phyloP scores from a whole-genome alignment of 2,888 invertebrate genomes.

The Globia sparganii region DNA sequence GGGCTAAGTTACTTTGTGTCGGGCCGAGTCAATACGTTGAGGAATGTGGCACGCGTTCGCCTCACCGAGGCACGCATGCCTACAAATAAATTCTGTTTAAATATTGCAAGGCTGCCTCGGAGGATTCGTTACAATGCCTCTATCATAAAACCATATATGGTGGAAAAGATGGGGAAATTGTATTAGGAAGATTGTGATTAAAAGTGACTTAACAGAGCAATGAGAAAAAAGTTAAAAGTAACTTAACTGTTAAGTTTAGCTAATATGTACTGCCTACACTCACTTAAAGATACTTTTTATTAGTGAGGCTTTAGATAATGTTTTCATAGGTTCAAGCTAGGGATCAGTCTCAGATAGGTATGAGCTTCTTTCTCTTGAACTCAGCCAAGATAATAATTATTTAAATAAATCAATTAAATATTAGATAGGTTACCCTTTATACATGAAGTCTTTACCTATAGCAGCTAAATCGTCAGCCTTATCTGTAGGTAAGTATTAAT shows the following conservation, averaged over 20 bases:
- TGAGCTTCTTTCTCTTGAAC: neutral
- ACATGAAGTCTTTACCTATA: neutral
- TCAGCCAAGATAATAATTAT: neutral
- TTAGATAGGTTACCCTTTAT: neutral
- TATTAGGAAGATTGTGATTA: neutral
- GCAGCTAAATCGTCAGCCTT: neutral
- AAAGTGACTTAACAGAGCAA: neutral
- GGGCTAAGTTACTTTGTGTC: conserved; percentile 79
- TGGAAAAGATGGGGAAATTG: neutral
- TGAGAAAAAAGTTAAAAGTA: neutral
- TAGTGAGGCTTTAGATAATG: neutral
- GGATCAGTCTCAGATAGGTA: neutral
- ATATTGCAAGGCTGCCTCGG: conserved; percentile 64
- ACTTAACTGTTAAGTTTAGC: neutral
- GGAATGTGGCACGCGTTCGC: conserved; percentile 84
- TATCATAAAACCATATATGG: conserved; percentile 48
- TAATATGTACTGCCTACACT: too few species aligned
- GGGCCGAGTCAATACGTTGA: conserved; percentile 81
- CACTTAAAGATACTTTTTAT: too few species aligned
- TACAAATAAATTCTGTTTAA: conserved; percentile 67
- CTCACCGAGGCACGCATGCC: conserved; percentile 68
- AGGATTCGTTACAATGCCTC: conserved; percentile 48
- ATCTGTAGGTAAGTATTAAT: neutral
- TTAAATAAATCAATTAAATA: neutral
- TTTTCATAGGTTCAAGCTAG: neutral